Evolutionary conservation across 2,888 invertebrate genomes (phyloP).

Genomic region (Aleiodes leptofemur): DNA sequence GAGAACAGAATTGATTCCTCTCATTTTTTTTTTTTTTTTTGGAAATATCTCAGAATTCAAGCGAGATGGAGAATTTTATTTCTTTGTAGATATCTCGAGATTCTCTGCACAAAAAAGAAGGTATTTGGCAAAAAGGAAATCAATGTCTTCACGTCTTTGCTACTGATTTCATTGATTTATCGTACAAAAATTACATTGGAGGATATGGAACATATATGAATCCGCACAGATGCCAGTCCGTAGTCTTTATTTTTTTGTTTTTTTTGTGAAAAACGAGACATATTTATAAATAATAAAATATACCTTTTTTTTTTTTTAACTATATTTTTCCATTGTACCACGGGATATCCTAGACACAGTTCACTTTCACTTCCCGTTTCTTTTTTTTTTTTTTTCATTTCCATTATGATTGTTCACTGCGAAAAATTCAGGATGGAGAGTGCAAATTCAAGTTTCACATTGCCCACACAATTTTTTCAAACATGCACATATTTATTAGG

Average conservation of each 20-base stretch:
- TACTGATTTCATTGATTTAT: too few species aligned
- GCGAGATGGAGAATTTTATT: too few species aligned
- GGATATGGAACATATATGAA: constrained; percentile 42
- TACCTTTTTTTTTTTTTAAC: constrained; percentile 45
- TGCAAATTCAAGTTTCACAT: constrained; percentile 10
- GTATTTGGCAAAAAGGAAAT: too few species aligned
- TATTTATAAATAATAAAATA: constrained; percentile 58
- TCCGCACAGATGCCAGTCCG: constrained; percentile 61
- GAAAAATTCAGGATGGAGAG: constrained; percentile 43
- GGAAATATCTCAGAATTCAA: too few species aligned
- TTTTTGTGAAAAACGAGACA: constrained; percentile 45
- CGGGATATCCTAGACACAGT: too few species aligned
- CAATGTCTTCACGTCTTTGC: too few species aligned
- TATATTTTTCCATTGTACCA: constrained; percentile 23
- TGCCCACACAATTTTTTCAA: constrained; percentile 28
- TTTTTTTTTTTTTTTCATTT: neutral
- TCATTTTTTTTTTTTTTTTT: too few species aligned
- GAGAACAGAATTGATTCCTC: too few species aligned
- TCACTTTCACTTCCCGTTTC: constrained; percentile 25
- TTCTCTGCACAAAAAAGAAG: too few species aligned
- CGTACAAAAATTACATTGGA: too few species aligned
- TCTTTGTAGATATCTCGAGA: too few species aligned
- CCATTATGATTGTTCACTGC: constrained; percentile 11
- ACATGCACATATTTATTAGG: constrained; percentile 33
- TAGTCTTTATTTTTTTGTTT: constrained; percentile 58